These are phyloP conservation scores for Eumaeus atala DNA, from an alignment of 1,140 invertebrate species.

Conservation along the genomic window DNA sequence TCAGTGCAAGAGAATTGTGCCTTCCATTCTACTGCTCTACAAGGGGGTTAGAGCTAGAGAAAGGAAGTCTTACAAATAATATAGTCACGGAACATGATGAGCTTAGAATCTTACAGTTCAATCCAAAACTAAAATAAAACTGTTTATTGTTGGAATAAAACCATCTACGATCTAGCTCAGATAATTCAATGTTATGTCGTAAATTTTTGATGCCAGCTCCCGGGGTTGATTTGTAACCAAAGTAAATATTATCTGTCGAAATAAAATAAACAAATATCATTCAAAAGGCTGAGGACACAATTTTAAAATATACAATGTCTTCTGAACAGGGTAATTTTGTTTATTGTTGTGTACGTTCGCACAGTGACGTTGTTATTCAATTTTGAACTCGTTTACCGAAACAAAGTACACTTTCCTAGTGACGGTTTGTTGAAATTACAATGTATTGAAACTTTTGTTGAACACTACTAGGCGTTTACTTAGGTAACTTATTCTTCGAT, in stretches of 20 bases:
- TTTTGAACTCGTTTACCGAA: slow-evolving; percentile 38
- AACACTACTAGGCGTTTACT: slow-evolving; percentile 3
- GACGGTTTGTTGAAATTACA: slow-evolving; percentile 21
- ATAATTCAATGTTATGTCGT: too few relatives aligned
- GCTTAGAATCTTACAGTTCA: too few relatives aligned
- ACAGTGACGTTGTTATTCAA: slow-evolving; percentile 61
- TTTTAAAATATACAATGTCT: slow-evolving; percentile 72
- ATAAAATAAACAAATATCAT: slow-evolving; percentile 65
- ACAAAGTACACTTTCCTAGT: slow-evolving; percentile 23
- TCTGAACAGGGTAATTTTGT: slow-evolving; percentile 69
- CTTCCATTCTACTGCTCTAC: too few relatives aligned
- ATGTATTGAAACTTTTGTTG: slow-evolving; percentile 18
- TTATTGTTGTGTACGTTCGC: slow-evolving; percentile 65
- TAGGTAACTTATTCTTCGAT: not conserved
- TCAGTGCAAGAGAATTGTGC: too few relatives aligned
- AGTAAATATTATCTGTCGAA: slow-evolving; percentile 36
- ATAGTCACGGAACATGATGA: too few relatives aligned
- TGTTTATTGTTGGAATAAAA: too few relatives aligned
- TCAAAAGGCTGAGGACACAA: slow-evolving; percentile 70
- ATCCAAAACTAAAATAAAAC: too few relatives aligned
- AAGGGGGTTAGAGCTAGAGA: too few relatives aligned
- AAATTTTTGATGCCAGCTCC: too few relatives aligned
- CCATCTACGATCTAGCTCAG: too few relatives aligned
- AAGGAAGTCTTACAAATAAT: too few relatives aligned
- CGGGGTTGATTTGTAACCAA: not conserved